phyloP scores from a whole-genome alignment of 2,888 invertebrate species.

The Dexiosoma caninum region DNA sequence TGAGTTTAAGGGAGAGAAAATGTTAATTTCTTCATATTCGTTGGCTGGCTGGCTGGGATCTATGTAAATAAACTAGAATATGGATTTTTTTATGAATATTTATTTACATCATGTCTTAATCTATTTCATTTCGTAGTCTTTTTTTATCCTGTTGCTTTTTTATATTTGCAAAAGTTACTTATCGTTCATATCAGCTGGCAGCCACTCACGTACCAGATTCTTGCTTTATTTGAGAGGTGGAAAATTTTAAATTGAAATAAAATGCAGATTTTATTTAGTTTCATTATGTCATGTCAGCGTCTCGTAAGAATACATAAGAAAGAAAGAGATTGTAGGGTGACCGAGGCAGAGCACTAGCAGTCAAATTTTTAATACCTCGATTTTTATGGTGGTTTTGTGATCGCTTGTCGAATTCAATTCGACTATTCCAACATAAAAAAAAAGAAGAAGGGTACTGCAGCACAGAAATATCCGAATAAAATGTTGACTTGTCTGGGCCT shows the following conservation, averaged over 20 bases:
- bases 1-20: slow-evolving; percentile 1
- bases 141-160: not conserved
- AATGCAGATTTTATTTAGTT: too few relatives aligned
- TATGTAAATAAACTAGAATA: not conserved
- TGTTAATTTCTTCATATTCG: slow-evolving; percentile 11
- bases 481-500: too few relatives aligned
- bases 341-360: too few relatives aligned
- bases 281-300: too few relatives aligned
- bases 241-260: not conserved
- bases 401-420: too few relatives aligned
- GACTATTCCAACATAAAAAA: too few relatives aligned
- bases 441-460: too few relatives aligned
- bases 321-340: too few relatives aligned
- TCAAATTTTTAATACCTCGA: too few relatives aligned
- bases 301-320: too few relatives aligned
- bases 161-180: slow-evolving; percentile 9
- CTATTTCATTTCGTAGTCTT: slow-evolving; percentile 32
- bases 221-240: not conserved
- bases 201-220: not conserved
- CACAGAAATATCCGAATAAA: too few relatives aligned
- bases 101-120: slow-evolving; percentile 57
- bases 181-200: slow-evolving; percentile 6
- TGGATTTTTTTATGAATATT: slow-evolving; percentile 32
- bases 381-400: too few relatives aligned
- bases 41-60: not conserved